Evolutionary conservation across 2,113 vertebrate species (phyloP).

Genomic region (Mormoops blainvillei): DNA sequence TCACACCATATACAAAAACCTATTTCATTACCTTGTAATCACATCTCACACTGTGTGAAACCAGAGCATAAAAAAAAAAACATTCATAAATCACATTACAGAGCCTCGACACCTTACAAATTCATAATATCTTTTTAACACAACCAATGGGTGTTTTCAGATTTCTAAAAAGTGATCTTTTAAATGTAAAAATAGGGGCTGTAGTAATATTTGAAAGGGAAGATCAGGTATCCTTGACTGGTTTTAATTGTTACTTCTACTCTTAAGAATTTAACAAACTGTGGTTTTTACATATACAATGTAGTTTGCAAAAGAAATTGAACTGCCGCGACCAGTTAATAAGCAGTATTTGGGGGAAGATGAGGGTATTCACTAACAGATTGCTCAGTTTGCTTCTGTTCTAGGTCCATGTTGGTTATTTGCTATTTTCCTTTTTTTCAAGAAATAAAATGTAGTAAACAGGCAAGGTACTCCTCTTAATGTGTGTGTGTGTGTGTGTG

Average conservation of each 20-base stretch:
- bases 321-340: not conserved
- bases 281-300: not conserved
- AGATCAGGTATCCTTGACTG: not conserved
- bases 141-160: not conserved
- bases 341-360: not conserved
- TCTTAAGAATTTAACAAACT: not conserved
- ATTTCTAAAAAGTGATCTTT: not conserved
- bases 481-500: no score
- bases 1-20: conserved; percentile 19
- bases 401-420: not conserved
- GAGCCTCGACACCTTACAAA: not conserved
- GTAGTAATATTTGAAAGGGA: not conserved
- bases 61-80: conserved; percentile 33
- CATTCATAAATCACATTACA: conserved; percentile 56
- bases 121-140: conserved; percentile 26
- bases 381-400: not conserved
- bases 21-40: conserved; percentile 52
- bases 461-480: not conserved
- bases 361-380: not conserved
- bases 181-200: not conserved
- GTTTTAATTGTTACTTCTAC: not conserved
- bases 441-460: not conserved
- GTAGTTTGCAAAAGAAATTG: not conserved
- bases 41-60: conserved; percentile 21
- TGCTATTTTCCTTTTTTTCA: not conserved